Evolutionary conservation across 2,888 invertebrate species (phyloP).

Genomic region (Polydrusus pterygomalis): DNA sequence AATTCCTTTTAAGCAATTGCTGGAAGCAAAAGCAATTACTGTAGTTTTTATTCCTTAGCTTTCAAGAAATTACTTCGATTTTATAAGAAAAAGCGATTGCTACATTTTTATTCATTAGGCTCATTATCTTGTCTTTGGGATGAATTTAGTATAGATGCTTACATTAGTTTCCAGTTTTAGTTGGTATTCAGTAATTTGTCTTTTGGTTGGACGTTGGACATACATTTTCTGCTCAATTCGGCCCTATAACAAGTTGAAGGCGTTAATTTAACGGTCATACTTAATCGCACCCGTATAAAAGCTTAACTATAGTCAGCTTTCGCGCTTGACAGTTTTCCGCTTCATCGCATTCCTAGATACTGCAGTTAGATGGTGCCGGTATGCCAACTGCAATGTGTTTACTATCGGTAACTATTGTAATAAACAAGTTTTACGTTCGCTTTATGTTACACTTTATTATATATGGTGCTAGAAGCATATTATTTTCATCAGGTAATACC

Average conservation of each 20-base stretch:
- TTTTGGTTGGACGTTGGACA: too few relatives aligned
- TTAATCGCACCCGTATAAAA: conserved; percentile 16
- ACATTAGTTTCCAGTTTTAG: too few relatives aligned
- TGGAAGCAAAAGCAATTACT: too few relatives aligned
- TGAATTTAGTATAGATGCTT: too few relatives aligned
- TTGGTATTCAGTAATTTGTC: too few relatives aligned
- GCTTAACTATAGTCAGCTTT: conserved; percentile 25
- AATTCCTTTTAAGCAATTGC: too few relatives aligned
- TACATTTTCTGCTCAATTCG: too few relatives aligned
- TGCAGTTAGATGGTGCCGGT: conserved; percentile 15
- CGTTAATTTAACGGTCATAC: neutral
- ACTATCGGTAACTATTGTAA: conserved; percentile 17
- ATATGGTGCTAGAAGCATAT: neutral
- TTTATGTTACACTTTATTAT: conserved; percentile 7
- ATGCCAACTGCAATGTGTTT: conserved; percentile 21
- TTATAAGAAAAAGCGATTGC: too few relatives aligned
- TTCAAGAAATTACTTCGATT: too few relatives aligned
- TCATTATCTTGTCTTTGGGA: too few relatives aligned
- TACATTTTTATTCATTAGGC: too few relatives aligned
- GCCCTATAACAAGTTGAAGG: neutral
- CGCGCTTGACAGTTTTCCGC: conserved; percentile 40
- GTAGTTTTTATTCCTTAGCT: too few relatives aligned
- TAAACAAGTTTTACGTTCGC: conserved; percentile 8
- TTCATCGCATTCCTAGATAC: conserved; percentile 22
- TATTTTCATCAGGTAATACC: conserved; percentile 3